Conservation (phyloP, 2,888 invertebrate genomes). For the Teinopalpus imperialis region DNA sequence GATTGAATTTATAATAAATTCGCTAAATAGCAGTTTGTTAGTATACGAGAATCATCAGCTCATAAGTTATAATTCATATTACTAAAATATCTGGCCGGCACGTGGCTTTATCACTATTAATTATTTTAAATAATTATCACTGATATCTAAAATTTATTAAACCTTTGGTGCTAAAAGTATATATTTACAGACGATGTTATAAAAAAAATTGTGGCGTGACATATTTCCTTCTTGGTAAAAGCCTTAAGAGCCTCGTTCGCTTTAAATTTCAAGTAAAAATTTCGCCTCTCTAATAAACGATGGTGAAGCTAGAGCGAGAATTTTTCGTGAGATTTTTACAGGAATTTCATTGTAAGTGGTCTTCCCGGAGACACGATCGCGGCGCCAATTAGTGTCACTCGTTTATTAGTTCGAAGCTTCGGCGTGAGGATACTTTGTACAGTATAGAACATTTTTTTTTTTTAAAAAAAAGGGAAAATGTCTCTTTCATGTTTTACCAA, state of each 20-base stretch:
- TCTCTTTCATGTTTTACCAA: too few relatives aligned
- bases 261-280: conserved; percentile 23
- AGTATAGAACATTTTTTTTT: conserved; percentile 16
- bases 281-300: conserved; percentile 25
- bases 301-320: conserved; percentile 22
- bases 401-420: conserved; percentile 58
- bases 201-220: conserved; percentile 16
- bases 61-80: too few relatives aligned
- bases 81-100: too few relatives aligned
- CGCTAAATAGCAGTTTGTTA: too few relatives aligned
- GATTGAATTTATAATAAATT: too few relatives aligned
- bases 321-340: conserved; percentile 32
- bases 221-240: conserved; percentile 16
- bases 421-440: conserved; percentile 20
- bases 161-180: not conserved
- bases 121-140: too few relatives aligned
- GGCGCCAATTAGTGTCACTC: conserved; percentile 69
- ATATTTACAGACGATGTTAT: conserved; percentile 1
- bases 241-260: conserved; percentile 14
- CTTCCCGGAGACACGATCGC: conserved; percentile 28
- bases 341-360: conserved; percentile 30
- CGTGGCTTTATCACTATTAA: too few relatives aligned
- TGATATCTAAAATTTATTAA: too few relatives aligned
- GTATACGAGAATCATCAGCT: too few relatives aligned
- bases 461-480: too few relatives aligned